Conservation (phyloP, 2,113 vertebrate genomes). For the Perca schrenkii region DNA sequence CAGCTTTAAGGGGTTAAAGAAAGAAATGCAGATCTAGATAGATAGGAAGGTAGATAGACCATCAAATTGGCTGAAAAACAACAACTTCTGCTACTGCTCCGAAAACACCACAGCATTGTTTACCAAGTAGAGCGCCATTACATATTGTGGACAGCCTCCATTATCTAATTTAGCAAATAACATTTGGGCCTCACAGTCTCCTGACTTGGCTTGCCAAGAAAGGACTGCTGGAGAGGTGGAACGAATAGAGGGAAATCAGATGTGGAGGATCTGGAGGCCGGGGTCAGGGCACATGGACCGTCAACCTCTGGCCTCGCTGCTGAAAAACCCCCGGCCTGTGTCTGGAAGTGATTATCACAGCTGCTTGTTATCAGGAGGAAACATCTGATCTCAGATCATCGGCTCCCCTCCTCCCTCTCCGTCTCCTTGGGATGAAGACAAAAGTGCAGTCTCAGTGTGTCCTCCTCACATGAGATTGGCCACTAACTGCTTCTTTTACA, state of each 20-base stretch:
- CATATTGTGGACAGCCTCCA: slow-evolving; percentile 56
- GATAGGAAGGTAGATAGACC: background rate
- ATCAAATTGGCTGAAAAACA: slow-evolving; percentile 32
- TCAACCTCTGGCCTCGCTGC: slow-evolving; percentile 62
- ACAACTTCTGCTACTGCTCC: slow-evolving; percentile 23
- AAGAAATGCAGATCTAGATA: background rate
- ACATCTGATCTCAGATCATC: slow-evolving; percentile 78
- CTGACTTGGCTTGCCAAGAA: slow-evolving; percentile 64
- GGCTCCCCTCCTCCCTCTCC: background rate
- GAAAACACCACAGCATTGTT: slow-evolving; percentile 70
- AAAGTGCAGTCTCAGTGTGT: slow-evolving; percentile 59
- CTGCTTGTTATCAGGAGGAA: slow-evolving; percentile 74
- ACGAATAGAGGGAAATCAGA: background rate
- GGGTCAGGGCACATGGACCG: slow-evolving; percentile 49
- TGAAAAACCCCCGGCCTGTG: slow-evolving; percentile 20
- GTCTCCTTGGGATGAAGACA: slow-evolving; percentile 49
- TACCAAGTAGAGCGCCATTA: slow-evolving; percentile 41
- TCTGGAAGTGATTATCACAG: slow-evolving; percentile 70
- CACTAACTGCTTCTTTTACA: slow-evolving; percentile 67
- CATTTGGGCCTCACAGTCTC: slow-evolving; percentile 73
- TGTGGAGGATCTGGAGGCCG: slow-evolving; percentile 32
- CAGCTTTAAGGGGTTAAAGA: background rate
- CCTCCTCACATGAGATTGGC: slow-evolving; percentile 52
- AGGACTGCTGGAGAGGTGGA: slow-evolving; percentile 25
- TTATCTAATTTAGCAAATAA: slow-evolving; percentile 79